A percentile compares a stretch with the other conserved stretches of the same genome.
Evolutionary conservation across 2,888 invertebrate species (phyloP).

Genomic region (Cordylochernes scorpioides): DNA sequence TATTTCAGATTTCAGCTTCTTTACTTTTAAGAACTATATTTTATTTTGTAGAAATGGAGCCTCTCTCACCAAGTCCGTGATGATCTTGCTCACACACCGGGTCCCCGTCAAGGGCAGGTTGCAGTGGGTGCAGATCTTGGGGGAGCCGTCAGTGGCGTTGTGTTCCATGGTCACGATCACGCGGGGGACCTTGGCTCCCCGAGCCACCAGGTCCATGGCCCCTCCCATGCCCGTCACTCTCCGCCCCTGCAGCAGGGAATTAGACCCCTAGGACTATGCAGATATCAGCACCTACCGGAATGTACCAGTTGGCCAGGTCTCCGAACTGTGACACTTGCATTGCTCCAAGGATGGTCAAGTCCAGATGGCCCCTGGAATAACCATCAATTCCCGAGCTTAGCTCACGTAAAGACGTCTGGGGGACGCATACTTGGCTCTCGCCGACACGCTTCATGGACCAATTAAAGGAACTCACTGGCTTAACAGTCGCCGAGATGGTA

Average conservation of each 20-base stretch:
- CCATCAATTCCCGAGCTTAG: too few species aligned
- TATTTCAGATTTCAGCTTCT: too few species aligned
- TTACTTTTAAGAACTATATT: too few species aligned
- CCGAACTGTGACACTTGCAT: constrained; percentile 92
- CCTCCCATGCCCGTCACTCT: constrained; percentile 99
- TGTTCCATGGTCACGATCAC: constrained; percentile 97
- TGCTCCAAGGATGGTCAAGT: constrained; percentile 81
- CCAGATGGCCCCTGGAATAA: constrained; percentile 59
- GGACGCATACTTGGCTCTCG: too few species aligned
- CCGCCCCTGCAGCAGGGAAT: constrained; percentile 41
- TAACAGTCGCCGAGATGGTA: too few species aligned
- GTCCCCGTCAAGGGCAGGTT: constrained; percentile 76
- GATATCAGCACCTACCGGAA: constrained; percentile 47
- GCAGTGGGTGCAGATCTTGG: constrained; percentile 68
- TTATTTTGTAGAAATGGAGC: too few species aligned
- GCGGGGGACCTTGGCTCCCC: constrained; percentile 43
- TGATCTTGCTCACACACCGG: constrained; percentile 74
- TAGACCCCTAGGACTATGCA: too few species aligned
- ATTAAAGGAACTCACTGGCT: too few species aligned
- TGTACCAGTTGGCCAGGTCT: constrained; percentile 99
- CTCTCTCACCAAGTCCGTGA: constrained; percentile 77
- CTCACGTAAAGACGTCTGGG: too few species aligned
- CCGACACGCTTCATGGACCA: too few species aligned
- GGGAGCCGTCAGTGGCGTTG: constrained; percentile 59
- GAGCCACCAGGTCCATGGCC: constrained; percentile 92